Conservation (phyloP, 2,888 invertebrate species). For the Hydriomena furcata region DNA sequence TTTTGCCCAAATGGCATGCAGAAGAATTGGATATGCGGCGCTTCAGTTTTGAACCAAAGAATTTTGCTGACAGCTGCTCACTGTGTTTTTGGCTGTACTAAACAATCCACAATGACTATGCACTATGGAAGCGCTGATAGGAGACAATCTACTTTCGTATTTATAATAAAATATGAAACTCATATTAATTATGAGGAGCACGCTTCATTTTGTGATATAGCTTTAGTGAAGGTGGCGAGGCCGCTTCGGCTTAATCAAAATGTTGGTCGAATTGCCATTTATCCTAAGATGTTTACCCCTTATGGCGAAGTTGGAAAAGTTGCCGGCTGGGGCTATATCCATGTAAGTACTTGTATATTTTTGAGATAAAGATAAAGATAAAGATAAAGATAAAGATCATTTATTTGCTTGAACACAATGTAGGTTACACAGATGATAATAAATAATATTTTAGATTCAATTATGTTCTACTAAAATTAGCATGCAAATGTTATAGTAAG, state of each 20-base stretch:
- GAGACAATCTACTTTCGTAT: too few species aligned
- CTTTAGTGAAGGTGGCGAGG: constrained; percentile 3
- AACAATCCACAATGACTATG: too few species aligned
- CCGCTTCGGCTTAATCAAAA: neutral
- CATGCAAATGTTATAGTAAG: too few species aligned
- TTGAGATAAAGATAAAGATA: too few species aligned
- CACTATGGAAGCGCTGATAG: neutral
- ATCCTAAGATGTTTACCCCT: neutral
- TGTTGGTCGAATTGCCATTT: constrained; percentile 1
- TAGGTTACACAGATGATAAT: too few species aligned
- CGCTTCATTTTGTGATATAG: constrained; percentile 2
- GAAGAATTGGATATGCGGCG: constrained; percentile 18
- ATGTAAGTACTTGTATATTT: constrained; percentile 4
- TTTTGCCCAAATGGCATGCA: too few species aligned
- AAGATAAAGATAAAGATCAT: too few species aligned
- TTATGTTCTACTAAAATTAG: too few species aligned
- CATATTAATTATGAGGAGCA: neutral
- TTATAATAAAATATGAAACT: neutral
- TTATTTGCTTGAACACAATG: too few species aligned
- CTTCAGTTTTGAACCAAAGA: constrained; percentile 26
- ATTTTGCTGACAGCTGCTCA: constrained; percentile 27
- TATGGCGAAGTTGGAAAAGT: neutral
- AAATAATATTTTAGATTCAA: too few species aligned
- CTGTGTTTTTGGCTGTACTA: constrained; percentile 22
- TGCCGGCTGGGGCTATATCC: constrained; percentile 15